Conservation (phyloP, 1,140 invertebrate genomes). For the Pectinophora gossypiella region DNA sequence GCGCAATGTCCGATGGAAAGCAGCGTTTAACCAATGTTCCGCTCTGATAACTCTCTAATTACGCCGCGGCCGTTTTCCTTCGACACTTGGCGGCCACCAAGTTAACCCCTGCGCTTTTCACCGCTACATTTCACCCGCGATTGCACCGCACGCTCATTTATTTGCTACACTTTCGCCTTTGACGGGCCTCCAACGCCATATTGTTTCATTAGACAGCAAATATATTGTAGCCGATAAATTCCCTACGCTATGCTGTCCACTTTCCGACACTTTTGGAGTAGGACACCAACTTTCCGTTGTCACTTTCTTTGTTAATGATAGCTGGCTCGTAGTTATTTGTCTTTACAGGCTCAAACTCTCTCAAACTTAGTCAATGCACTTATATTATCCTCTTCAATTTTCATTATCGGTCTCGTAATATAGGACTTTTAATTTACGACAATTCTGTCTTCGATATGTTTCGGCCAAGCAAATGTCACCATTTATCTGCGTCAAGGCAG, state of each 20-base stretch:
- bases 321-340: too few relatives aligned
- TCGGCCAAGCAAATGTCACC: too few relatives aligned
- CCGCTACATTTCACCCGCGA: slow-evolving; percentile 50
- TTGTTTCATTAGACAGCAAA: slow-evolving; percentile 31
- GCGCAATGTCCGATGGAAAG: slow-evolving; percentile 72
- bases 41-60: slow-evolving; percentile 74
- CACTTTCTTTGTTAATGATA: too few relatives aligned
- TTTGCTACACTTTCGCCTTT: slow-evolving; percentile 63
- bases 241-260: too few relatives aligned
- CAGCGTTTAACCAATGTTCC: slow-evolving; percentile 70
- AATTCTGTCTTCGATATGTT: too few relatives aligned
- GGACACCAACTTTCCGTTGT: slow-evolving; percentile 18
- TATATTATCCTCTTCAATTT: too few relatives aligned
- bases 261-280: slow-evolving; percentile 21
- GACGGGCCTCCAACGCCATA: slow-evolving; percentile 20
- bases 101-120: slow-evolving; percentile 61
- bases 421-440: too few relatives aligned
- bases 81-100: slow-evolving; percentile 43
- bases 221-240: slow-evolving; percentile 29
- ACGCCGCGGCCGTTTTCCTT: slow-evolving; percentile 58
- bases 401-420: too few relatives aligned
- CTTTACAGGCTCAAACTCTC: too few relatives aligned
- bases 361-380: too few relatives aligned
- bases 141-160: slow-evolving; percentile 37
- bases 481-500: too few relatives aligned